A percentile compares a stretch with the other conserved stretches of the same genome.
These are phyloP conservation scores for Sciurus niger DNA, from an alignment of 2,113 vertebrate species.

Conservation along the genomic window DNA sequence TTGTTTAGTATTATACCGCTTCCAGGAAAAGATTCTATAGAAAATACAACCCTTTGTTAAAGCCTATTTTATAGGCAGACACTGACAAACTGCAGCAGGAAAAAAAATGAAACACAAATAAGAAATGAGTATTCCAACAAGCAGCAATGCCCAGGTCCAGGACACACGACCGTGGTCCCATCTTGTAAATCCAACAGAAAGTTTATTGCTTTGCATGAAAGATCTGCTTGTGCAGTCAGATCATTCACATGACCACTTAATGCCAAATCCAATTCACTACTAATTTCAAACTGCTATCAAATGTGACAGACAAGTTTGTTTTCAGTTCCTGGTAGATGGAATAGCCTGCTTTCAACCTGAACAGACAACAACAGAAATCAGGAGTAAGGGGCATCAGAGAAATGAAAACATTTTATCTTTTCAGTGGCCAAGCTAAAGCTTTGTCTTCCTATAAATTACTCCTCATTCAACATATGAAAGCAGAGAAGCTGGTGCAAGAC, in stretches of 20 bases:
- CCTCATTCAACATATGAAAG: conserved; percentile 77
- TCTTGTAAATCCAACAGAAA: conserved; percentile 53
- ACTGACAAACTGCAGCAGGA: conserved; percentile 54
- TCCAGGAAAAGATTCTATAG: conserved; percentile 47
- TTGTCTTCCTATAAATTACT: conserved; percentile 64
- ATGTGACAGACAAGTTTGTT: conserved; percentile 26
- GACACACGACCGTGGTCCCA: not conserved
- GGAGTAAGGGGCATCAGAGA: conserved; percentile 34
- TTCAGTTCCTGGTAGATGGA: not conserved
- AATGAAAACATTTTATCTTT: conserved; percentile 66
- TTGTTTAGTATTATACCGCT: not conserved
- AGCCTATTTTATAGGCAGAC: not conserved
- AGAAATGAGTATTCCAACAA: conserved; percentile 70
- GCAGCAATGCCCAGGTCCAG: not conserved
- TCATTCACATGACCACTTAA: conserved; percentile 63
- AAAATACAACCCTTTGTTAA: conserved; percentile 68
- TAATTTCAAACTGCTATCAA: conserved; percentile 61
- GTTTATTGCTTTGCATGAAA: conserved; percentile 52
- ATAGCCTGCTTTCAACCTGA: not conserved
- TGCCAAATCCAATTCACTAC: conserved; percentile 73
- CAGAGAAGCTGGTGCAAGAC: conserved; percentile 56
- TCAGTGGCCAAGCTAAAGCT: conserved; percentile 63
- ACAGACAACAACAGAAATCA: conserved; percentile 41
- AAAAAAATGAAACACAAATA: conserved; percentile 67
- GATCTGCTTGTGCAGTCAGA: conserved; percentile 27